A percentile compares a stretch with the other conserved stretches of the same genome.
These are phyloP conservation scores for Cynopterus sphinx DNA, from an alignment of 2,797 vertebrate genomes.

Conservation along the genomic window DNA sequence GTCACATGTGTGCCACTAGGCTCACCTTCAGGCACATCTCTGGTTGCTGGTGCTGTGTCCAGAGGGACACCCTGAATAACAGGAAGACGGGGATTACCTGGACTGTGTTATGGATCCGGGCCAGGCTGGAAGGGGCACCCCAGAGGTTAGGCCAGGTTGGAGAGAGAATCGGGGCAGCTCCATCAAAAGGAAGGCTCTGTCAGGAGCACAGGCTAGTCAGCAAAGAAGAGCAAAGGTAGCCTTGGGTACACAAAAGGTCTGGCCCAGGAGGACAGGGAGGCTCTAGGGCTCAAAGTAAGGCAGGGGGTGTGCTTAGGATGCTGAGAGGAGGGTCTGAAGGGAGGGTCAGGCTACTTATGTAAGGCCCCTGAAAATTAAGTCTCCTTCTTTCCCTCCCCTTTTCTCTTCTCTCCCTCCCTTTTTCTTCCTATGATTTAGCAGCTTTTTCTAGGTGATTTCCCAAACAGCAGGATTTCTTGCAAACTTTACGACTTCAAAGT, in stretches of 20 bases:
- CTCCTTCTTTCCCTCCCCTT: neutral
- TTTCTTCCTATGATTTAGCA: neutral
- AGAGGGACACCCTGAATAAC: neutral
- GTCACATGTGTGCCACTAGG: neutral
- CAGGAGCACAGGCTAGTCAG: neutral
- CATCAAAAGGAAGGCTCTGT: neutral
- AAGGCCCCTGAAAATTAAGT: neutral
- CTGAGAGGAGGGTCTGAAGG: no score
- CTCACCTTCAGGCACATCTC: neutral
- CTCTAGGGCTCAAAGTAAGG: neutral
- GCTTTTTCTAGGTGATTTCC: neutral
- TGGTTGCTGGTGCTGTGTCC: neutral
- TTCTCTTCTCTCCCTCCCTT: neutral
- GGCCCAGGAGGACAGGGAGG: neutral
- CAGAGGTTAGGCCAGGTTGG: neutral
- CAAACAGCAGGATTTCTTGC: neutral
- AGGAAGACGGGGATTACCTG: neutral
- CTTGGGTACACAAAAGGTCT: rapidly evolving
- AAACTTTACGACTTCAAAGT: neutral
- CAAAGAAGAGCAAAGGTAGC: neutral
- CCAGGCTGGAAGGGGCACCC: neutral
- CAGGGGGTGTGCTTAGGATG: neutral
- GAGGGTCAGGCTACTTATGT: neutral
- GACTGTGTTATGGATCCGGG: no score
- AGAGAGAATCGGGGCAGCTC: neutral